Evolutionary conservation across 2,113 vertebrate species (phyloP).

Genomic region (Engystomops pustulosus): DNA sequence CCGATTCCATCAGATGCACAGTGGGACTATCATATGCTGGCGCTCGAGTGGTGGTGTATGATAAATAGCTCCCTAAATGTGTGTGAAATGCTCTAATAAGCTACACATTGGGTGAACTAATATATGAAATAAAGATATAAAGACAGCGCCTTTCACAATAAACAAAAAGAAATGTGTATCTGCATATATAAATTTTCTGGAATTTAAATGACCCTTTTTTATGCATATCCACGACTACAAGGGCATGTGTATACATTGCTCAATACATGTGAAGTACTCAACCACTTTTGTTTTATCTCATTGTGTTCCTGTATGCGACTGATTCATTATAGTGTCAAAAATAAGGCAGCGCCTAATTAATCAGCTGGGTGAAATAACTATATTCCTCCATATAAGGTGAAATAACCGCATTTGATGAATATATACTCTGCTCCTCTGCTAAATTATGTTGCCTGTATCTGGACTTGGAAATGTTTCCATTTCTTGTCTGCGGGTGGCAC

Average conservation of each 20-base stretch:
- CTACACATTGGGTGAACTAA: too few species aligned
- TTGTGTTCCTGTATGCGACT: slow-evolving; percentile 8
- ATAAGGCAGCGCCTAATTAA: slow-evolving; percentile 8
- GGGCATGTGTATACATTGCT: slow-evolving; percentile 12
- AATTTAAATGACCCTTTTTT: not conserved
- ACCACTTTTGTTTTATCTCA: slow-evolving; percentile 12
- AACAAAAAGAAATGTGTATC: not conserved
- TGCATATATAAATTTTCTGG: not conserved
- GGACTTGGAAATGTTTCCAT: not conserved
- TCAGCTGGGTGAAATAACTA: slow-evolving; percentile 22
- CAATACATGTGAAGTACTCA: slow-evolving; percentile 15
- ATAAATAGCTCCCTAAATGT: too few species aligned
- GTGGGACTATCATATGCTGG: too few species aligned
- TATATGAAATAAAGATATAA: not conserved
- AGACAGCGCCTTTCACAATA: not conserved
- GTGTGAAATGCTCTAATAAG: too few species aligned
- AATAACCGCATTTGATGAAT: slow-evolving; percentile 31
- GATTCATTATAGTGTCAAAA: slow-evolving; percentile 30
- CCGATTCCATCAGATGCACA: too few species aligned
- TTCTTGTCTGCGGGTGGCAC: slow-evolving; percentile 10
- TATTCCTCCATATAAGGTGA: slow-evolving; percentile 9
- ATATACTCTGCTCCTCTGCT: not conserved
- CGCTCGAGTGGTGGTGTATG: too few species aligned
- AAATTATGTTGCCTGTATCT: not conserved
- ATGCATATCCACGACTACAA: not conserved